Evolutionary conservation across 2,797 vertebrate genomes (phyloP), one percentile per base, ranked within the genome.

Genomic region (Cryptoprocta ferox): DNA sequence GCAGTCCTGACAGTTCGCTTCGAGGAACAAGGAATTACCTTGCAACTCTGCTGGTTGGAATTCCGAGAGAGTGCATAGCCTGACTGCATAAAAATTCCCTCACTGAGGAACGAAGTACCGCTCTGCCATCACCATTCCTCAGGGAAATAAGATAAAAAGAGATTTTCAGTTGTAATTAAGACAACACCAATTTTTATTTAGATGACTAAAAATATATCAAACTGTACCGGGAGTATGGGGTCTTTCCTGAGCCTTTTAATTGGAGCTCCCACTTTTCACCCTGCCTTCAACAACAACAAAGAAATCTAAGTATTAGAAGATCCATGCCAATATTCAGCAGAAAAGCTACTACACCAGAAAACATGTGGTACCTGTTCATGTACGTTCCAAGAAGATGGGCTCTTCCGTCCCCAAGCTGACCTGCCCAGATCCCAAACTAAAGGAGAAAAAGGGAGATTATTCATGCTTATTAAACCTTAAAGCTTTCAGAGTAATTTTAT

Each of bases 31-130:
- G 76, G 73, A 28, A 37, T 65, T 97, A 99, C 99, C 99, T 99
- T 88, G 98, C 99, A 89, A 99, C 99, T 96, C 99, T 99, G 98
- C 99, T 99, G 84, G 99, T 99, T 90, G 99, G 99, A 96, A 99
- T 98, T 21, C 99, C 98, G 59, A 99, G 98, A 85, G 98, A 98
- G 89, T 99, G 95, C 99, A 99, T 98, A 4, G 99, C 99, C 96
- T 99, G 99, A 18, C 99, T 99, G 95, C 99, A 99, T 68, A 99
- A 98, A 98, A 99, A 99, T 98, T 99, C 99, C 95, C 99, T 98
- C 63, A 99, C 96, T 4, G 99, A 99, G 9, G 99, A 99, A 30
- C 98, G 98, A 76, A 99, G 98, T 81, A 99, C 99, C 93, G 99
- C 99, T 96, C 99, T 99, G 26, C 99, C 99, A 65, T 99, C 99